phyloP scores from a whole-genome alignment of 2,888 invertebrate species.

The Diarsia brunnea region DNA sequence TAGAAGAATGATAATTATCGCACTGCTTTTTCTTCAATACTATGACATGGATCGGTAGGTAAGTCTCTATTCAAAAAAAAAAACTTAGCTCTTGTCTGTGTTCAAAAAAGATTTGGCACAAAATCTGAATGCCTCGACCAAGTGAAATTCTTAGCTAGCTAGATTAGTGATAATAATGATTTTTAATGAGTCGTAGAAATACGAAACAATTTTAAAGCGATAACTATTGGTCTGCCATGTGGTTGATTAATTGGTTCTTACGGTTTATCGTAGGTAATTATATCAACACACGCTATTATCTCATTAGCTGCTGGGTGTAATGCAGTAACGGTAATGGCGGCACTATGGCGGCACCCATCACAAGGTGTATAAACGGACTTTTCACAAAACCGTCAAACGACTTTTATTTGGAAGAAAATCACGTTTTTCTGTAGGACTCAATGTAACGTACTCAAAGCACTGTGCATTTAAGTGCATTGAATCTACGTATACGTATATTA shows the following conservation, averaged over 20 bases:
- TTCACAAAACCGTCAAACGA: too few relatives aligned
- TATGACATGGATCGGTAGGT: not conserved
- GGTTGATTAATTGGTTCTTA: slow-evolving; percentile 1
- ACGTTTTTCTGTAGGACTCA: too few relatives aligned
- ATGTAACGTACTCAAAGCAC: too few relatives aligned
- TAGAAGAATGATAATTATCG: not conserved
- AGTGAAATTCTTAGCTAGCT: not conserved
- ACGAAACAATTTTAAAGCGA: not conserved
- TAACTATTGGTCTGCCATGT: not conserved
- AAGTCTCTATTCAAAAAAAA: not conserved
- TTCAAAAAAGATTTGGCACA: not conserved
- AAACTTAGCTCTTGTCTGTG: not conserved
- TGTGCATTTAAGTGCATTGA: too few relatives aligned
- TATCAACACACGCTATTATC: not conserved
- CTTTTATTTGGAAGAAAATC: too few relatives aligned
- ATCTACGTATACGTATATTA: too few relatives aligned
- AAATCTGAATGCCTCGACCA: not conserved
- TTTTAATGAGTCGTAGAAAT: not conserved
- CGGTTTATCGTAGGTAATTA: not conserved
- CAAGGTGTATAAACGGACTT: too few relatives aligned
- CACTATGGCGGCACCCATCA: not conserved
- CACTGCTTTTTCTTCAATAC: not conserved
- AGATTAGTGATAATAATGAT: not conserved
- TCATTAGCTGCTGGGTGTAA: not conserved
- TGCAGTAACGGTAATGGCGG: not conserved